phyloP scores from a whole-genome alignment of 2,113 vertebrate species.

The Camelus bactrianus region DNA sequence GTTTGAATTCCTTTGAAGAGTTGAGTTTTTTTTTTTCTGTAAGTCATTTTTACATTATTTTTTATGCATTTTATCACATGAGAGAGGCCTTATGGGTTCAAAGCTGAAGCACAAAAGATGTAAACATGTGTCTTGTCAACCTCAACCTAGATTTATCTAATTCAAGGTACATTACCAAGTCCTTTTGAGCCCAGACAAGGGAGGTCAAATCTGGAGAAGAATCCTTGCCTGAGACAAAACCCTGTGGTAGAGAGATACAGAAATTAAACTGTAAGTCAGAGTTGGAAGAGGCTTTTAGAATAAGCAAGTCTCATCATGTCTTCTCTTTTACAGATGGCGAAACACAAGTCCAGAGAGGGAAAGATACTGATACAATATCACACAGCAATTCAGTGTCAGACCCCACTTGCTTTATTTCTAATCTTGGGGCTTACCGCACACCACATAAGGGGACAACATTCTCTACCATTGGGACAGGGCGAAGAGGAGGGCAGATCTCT shows the following conservation, averaged over 20 bases:
- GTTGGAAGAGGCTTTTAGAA: background rate
- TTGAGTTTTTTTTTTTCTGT: background rate
- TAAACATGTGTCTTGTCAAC: background rate
- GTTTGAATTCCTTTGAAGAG: background rate
- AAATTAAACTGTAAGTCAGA: background rate
- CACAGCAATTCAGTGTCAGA: background rate
- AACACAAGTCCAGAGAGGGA: background rate
- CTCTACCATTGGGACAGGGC: conserved; percentile 48
- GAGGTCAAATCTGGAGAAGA: background rate
- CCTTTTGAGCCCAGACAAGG: background rate
- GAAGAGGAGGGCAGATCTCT: conserved; percentile 29
- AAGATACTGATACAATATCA: background rate
- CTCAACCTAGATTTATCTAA: background rate
- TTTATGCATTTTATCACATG: background rate
- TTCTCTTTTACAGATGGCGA: background rate
- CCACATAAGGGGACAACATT: background rate
- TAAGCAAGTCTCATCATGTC: background rate
- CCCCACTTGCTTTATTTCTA: background rate
- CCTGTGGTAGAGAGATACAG: background rate
- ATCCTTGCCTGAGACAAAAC: background rate
- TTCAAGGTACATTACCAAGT: background rate
- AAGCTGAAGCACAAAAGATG: background rate
- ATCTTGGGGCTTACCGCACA: background rate
- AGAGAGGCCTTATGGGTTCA: background rate
- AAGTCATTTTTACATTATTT: background rate